Conservation (phyloP, 2,888 invertebrate species). For the Nebria brevicollis region DNA sequence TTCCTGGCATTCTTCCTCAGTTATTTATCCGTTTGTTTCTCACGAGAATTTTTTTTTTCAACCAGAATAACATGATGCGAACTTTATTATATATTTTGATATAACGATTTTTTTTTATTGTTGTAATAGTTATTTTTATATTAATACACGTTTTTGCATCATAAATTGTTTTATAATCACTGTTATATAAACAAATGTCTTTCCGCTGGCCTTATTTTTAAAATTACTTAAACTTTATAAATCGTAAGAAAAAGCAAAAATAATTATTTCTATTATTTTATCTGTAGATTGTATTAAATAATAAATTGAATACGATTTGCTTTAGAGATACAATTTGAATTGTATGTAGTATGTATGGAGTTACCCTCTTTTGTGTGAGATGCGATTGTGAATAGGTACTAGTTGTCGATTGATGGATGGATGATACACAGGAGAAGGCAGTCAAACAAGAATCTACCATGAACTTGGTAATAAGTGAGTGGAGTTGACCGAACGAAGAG, state of each 20-base stretch:
- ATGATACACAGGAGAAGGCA: background rate
- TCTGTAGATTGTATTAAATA: too few species aligned
- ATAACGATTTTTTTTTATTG: background rate
- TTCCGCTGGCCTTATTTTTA: too few species aligned
- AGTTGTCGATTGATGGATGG: background rate
- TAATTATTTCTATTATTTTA: too few species aligned
- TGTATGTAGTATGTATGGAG: too few species aligned
- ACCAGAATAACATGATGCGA: background rate
- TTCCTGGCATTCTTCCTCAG: background rate
- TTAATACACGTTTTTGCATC: background rate
- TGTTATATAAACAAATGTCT: constrained; percentile 3
- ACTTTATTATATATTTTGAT: too few species aligned
- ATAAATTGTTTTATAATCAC: background rate
- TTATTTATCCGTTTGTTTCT: background rate
- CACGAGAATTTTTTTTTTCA: background rate
- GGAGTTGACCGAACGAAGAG: constrained; percentile 10
- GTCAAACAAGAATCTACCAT: background rate
- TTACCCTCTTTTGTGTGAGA: background rate
- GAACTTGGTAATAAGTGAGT: background rate
- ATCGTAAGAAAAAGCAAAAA: too few species aligned
- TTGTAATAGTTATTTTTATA: background rate
- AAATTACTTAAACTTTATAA: too few species aligned
- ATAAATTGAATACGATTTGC: too few species aligned
- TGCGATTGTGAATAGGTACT: background rate
- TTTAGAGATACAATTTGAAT: too few species aligned